Percentiles rank a stretch among this genome's conserved stretches.
These are phyloP conservation scores for Andrena fulva DNA, from an alignment of 2,888 invertebrate genomes.

Conservation along the genomic window DNA sequence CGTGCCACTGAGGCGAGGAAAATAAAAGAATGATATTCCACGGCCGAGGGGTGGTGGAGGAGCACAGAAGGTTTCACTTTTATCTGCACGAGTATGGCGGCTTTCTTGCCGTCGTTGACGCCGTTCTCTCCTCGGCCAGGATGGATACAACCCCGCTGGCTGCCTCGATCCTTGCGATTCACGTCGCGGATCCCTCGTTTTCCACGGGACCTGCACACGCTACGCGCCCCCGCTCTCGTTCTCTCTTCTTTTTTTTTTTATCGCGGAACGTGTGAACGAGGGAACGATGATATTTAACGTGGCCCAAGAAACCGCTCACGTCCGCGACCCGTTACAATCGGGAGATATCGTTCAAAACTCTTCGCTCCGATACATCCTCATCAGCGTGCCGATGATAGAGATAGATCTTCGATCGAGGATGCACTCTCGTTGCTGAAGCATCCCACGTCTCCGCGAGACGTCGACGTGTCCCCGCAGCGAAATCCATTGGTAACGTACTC, in stretches of 20 bases:
- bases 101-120: slow-evolving; percentile 5
- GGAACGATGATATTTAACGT: slow-evolving; percentile 32
- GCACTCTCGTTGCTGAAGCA: neutral
- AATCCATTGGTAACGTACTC: slow-evolving; percentile 3
- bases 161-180: slow-evolving; percentile 42
- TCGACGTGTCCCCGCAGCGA: neutral
- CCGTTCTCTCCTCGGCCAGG: slow-evolving; percentile 13
- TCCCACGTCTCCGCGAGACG: neutral
- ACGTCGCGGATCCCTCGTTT: slow-evolving; percentile 16
- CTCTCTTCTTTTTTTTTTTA: neutral
- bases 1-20: neutral
- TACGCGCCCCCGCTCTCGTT: neutral
- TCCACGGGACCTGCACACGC: slow-evolving; percentile 2
- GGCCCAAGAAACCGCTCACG: slow-evolving; percentile 28
- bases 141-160: slow-evolving; percentile 37
- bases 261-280: neutral
- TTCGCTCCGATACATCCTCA: neutral
- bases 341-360: neutral
- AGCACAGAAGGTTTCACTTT: slow-evolving; percentile 61
- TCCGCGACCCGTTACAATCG: slow-evolving; percentile 9
- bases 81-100: slow-evolving; percentile 47
- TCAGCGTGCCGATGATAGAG: too few relatives aligned
- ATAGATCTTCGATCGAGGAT: too few relatives aligned
- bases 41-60: neutral
- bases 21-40: slow-evolving; percentile 29